phyloP scores from a whole-genome alignment of 2,113 vertebrate species.

The Steatornis caripensis region DNA sequence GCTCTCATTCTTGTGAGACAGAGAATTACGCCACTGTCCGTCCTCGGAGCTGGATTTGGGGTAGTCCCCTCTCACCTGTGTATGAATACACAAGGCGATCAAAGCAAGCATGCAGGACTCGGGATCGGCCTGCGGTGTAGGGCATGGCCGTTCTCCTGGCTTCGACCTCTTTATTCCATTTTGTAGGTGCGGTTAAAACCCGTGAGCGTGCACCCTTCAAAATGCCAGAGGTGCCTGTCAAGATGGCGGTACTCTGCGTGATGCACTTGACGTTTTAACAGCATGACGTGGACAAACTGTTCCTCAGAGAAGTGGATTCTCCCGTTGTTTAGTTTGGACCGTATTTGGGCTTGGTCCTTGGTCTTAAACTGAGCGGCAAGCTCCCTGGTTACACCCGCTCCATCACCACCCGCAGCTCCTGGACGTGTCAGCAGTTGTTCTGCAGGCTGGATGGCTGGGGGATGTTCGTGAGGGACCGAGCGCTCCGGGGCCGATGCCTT shows the following conservation, averaged over 20 bases:
- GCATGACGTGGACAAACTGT: not conserved
- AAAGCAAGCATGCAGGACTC: accelerated
- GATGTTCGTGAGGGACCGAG: not conserved
- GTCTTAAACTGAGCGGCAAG: not conserved
- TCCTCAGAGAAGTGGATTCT: not conserved
- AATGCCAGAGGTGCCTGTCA: not conserved
- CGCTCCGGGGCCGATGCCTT: not conserved
- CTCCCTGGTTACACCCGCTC: not conserved
- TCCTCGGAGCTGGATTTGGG: not conserved
- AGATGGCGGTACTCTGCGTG: not conserved
- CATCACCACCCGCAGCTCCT: not conserved
- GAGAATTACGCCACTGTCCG: accelerated
- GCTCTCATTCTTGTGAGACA: accelerated
- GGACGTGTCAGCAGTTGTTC: not conserved
- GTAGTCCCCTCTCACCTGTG: not conserved
- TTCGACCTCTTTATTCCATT: not conserved
- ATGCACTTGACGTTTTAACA: not conserved
- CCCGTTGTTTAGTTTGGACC: not conserved
- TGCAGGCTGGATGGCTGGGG: not conserved
- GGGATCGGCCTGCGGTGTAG: accelerated
- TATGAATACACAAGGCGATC: not conserved
- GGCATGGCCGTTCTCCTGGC: not conserved
- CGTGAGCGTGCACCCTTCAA: not conserved
- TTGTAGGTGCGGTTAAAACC: not conserved
- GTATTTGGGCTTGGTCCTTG: not conserved